phyloP scores from a whole-genome alignment of 2,888 invertebrate species.

The Tetropium fuscum region DNA sequence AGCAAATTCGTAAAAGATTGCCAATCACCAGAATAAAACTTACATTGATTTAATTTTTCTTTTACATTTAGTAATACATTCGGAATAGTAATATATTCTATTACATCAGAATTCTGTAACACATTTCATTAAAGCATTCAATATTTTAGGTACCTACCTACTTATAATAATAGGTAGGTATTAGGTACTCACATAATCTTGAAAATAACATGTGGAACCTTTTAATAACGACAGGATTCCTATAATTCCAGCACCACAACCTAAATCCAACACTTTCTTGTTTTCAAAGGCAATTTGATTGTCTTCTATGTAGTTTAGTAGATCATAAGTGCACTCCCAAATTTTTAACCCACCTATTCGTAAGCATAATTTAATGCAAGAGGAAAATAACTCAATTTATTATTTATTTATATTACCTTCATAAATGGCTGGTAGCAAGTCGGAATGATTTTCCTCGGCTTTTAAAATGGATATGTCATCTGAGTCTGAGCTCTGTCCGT shows the following conservation, averaged over 20 bases:
- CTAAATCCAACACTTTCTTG: conserved; percentile 84
- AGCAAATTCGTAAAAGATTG: conserved; percentile 64
- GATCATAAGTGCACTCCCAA: conserved; percentile 94
- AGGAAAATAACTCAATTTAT: no score
- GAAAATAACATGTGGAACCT: conserved; percentile 83
- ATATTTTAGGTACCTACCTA: no score
- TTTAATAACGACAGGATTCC: conserved; percentile 82
- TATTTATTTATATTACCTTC: conserved; percentile 73
- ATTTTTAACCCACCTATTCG: conserved; percentile 93
- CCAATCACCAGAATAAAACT: conserved; percentile 79
- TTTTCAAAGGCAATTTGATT: conserved; percentile 64
- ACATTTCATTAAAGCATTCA: conserved; percentile 53
- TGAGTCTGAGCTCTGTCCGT: conserved; percentile 54
- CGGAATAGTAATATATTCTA: conserved; percentile 83
- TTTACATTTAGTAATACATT: conserved; percentile 78
- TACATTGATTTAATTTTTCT: conserved; percentile 65
- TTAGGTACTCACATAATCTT: conserved; percentile 87
- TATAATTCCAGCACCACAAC: conserved; percentile 92
- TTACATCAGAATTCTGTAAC: conserved; percentile 86
- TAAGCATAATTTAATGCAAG: no score
- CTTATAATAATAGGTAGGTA: conserved; percentile 81
- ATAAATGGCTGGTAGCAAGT: conserved; percentile 81
- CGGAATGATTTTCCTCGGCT: conserved; percentile 77
- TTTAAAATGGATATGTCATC: conserved; percentile 63
- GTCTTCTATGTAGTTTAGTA: conserved; percentile 74